Conservation (phyloP, 2,797 vertebrate species). For the Psittacula derbiana region DNA sequence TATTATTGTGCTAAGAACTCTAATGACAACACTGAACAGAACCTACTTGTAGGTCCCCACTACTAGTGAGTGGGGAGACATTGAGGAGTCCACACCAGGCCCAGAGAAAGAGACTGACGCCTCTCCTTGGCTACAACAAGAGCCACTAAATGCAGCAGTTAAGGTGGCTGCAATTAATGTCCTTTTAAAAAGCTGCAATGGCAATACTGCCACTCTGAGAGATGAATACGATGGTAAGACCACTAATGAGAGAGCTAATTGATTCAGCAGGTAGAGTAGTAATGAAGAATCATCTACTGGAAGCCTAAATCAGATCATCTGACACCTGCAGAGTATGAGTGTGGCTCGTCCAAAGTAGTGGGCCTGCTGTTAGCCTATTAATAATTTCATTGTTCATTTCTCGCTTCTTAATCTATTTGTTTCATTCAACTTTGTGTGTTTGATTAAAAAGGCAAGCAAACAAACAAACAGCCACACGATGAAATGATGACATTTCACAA, state of each 20-base stretch:
- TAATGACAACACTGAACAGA: background rate
- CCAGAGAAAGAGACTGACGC: background rate
- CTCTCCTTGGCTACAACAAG: background rate
- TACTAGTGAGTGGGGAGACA: background rate
- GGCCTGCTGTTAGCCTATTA: constrained; percentile 44
- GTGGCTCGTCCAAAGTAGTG: constrained; percentile 25
- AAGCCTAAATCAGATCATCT: constrained; percentile 58
- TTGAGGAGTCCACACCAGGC: background rate
- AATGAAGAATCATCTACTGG: constrained; percentile 46
- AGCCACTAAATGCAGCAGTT: background rate
- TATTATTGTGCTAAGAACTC: background rate
- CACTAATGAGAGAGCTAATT: constrained; percentile 46
- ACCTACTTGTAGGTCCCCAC: background rate
- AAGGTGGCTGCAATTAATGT: background rate
- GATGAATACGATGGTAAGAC: background rate
- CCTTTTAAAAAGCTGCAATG: background rate
- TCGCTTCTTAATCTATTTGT: constrained; percentile 44
- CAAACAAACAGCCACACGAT: constrained; percentile 30
- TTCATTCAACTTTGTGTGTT: constrained; percentile 5
- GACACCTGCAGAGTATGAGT: constrained; percentile 42
- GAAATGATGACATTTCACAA: constrained; percentile 31
- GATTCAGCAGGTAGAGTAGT: constrained; percentile 58
- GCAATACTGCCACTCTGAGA: background rate
- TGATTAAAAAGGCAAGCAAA: constrained; percentile 45
- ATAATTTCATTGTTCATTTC: constrained; percentile 53